These are phyloP conservation scores for Drosophila santomea DNA, from an alignment of 1,140 invertebrate genomes.

Conservation along the genomic window DNA sequence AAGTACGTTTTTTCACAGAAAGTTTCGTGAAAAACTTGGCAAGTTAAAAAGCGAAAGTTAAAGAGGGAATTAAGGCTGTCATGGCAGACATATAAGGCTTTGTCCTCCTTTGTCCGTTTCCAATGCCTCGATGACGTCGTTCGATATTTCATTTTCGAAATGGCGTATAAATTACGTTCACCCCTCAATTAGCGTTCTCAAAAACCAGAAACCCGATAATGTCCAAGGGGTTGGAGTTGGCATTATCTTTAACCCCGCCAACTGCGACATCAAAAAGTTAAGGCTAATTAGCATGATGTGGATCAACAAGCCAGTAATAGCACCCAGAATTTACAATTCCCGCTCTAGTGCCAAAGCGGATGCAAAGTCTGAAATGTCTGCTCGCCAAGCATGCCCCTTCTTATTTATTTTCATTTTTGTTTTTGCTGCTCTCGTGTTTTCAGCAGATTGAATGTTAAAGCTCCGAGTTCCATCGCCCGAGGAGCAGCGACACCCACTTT, in stretches of 20 bases:
- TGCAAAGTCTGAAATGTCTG: conserved; percentile 28
- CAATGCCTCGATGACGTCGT: conserved; percentile 31
- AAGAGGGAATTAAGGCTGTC: conserved; percentile 20
- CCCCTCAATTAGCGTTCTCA: conserved; percentile 42
- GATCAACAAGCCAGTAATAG: conserved; percentile 46
- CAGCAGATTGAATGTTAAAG: conserved; percentile 43
- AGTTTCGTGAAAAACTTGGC: conserved; percentile 12
- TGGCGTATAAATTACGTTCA: conserved; percentile 21
- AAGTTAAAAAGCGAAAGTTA: conserved; percentile 13
- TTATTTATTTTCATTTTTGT: neutral
- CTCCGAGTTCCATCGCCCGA: conserved; percentile 21
- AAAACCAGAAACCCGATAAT: conserved; percentile 46
- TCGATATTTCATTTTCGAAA: conserved; percentile 30
- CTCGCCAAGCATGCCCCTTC: conserved; percentile 13
- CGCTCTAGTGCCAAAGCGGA: conserved; percentile 20
- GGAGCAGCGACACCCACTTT: conserved; percentile 41
- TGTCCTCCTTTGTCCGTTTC: neutral
- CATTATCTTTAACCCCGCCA: conserved; percentile 33
- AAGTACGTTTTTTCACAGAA: conserved; percentile 1
- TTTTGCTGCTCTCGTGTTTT: conserved; percentile 25
- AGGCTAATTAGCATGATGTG: conserved; percentile 52
- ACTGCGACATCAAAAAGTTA: conserved; percentile 43
- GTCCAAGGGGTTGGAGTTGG: neutral
- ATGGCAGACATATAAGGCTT: conserved; percentile 5
- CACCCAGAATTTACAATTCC: conserved; percentile 45